Base-by-base conservation (phyloP, 2,797 vertebrate genomes). In the Premnoplex brunnescens region DNA sequence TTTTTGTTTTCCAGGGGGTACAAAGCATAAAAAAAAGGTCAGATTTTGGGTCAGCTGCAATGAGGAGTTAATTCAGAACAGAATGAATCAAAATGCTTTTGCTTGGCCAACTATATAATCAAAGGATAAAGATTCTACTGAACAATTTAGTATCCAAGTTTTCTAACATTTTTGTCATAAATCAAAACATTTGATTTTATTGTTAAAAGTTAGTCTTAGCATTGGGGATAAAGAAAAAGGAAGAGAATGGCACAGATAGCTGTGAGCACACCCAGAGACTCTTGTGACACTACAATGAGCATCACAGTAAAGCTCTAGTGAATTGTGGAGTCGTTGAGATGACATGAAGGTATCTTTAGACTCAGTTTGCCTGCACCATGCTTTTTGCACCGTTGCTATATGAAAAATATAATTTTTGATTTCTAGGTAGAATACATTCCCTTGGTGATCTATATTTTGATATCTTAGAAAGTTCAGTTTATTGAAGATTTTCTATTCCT, bases 1-100 rank as follows among this genome's bases (percentile, higher is more conserved):
- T 95, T 96, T 96, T 95, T 96, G 56, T 96, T 97, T 97, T 97
- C 74, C 78, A 94, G 55, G 37, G 54, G 74, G 75, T 68, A 94
- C 34, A 92, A 87, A 94, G 63, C 71, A 88, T 92, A 93, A 96
- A 94, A 91, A 91, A 92, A 71, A 66, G 71, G 49, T 80, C 92
- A 93, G 44, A 28, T 97, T 92, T 81, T 79, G 41, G 59, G 85
- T 97, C 93, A 87, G 55, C 55, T 71, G 79, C 71, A 94, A 94
- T 74, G 5, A 30, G 59, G 39, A 95, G 91, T 82, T 96, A 96
- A 94, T 85, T 52, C 82, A 21, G 62, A 96, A 92, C 60, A 93
- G 78, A 96, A 89, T 89, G 60, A 97, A 95, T 60, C 43, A 88
- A 92, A 96, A 96, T 72, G 26, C n/a, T 97, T 94, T 95, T 95